Percentiles rank a stretch among this genome's conserved stretches.
These are phyloP conservation scores for Drosophila dives DNA, from an alignment of 2,888 invertebrate genomes.

Conservation along the genomic window DNA sequence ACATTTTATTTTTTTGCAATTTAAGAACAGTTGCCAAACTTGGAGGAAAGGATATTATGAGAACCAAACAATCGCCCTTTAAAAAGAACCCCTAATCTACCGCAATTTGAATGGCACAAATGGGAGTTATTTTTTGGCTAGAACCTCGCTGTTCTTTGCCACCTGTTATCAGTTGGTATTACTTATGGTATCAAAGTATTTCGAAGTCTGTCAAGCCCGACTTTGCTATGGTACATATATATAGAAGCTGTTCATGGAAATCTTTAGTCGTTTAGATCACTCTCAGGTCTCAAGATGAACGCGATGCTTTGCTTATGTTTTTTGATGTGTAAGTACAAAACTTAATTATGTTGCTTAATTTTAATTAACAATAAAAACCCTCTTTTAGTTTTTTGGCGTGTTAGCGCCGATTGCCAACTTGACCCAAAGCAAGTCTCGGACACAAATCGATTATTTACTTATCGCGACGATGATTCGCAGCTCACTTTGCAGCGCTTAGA, in stretches of 20 bases:
- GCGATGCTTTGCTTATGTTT: slow-evolving; percentile 1
- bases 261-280: slow-evolving; percentile 26
- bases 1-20: no score
- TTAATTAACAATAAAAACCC: slow-evolving; percentile 2
- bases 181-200: no score
- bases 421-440: background rate
- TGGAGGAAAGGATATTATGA: no score
- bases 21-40: no score
- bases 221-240: no score
- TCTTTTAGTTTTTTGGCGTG: slow-evolving; percentile 26
- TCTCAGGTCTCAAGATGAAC: slow-evolving; percentile 32
- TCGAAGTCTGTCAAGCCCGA: no score
- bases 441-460: slow-evolving; percentile 49
- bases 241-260: background rate
- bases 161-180: no score
- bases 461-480: background rate
- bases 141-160: no score
- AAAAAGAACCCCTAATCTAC: no score
- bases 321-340: slow-evolving; percentile 8
- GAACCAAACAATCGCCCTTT: no score
- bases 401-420: slow-evolving; percentile 41
- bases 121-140: no score
- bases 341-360: slow-evolving; percentile 3
- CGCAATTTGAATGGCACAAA: no score
- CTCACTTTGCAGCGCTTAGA: slow-evolving; percentile 26